Percentiles rank a stretch among this genome's conserved stretches.
These are phyloP conservation scores for Aporophyla lueneburgensis DNA, from an alignment of 2,888 invertebrate genomes.

Conservation along the genomic window DNA sequence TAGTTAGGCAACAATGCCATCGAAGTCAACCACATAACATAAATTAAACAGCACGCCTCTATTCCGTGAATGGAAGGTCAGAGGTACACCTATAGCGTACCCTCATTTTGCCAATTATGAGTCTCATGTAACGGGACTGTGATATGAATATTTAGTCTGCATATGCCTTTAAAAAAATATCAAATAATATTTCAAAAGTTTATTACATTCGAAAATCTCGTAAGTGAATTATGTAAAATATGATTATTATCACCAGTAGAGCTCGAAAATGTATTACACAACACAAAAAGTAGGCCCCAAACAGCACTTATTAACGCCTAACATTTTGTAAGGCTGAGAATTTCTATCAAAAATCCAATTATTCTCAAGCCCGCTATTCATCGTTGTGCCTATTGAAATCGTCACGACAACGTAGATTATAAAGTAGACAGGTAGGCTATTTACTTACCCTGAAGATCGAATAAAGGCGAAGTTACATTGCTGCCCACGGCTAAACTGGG, in stretches of 20 bases:
- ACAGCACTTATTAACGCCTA: conserved; percentile 22
- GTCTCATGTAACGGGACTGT: background rate
- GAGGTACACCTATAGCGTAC: no score
- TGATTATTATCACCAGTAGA: conserved; percentile 15
- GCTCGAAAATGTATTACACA: conserved; percentile 27
- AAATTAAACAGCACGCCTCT: background rate
- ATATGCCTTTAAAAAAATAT: background rate
- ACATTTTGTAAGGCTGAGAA: conserved; percentile 37
- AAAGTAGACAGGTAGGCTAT: conserved; percentile 32
- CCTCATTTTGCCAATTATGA: background rate
- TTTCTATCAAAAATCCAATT: conserved; percentile 59
- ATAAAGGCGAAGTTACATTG: conserved; percentile 13
- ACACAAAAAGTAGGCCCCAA: conserved; percentile 23
- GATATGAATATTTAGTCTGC: background rate
- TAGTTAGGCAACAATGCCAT: background rate
- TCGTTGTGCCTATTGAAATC: conserved; percentile 49
- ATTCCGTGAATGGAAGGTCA: no score
- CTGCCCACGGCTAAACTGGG: background rate
- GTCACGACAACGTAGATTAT: conserved; percentile 21
- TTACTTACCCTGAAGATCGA: conserved; percentile 30
- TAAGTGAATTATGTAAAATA: conserved; percentile 11
- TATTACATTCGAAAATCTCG: conserved; percentile 3
- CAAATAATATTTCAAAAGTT: background rate
- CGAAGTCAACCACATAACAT: background rate
- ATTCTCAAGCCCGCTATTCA: conserved; percentile 53